Evolutionary conservation across 2,797 vertebrate species (phyloP).

Genomic region (Mormyrops boulengeri): DNA sequence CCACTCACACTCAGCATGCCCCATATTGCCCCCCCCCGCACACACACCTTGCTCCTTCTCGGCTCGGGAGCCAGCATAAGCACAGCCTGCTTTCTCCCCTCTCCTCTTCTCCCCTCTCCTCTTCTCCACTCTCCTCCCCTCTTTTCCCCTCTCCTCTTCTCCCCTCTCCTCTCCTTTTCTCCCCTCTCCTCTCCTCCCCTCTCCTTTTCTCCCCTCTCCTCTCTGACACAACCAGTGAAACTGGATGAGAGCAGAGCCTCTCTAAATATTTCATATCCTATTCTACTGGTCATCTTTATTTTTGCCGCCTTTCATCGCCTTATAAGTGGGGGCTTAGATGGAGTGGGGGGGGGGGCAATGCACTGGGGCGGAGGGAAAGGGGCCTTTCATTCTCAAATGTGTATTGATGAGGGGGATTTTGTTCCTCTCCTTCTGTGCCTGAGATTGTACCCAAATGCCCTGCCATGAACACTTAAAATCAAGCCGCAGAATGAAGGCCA

Average conservation of each 20-base stretch:
- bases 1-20: conserved; percentile 5
- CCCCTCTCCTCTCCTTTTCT: too few species aligned
- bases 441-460: conserved; percentile 2
- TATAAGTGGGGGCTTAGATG: conserved; percentile 30
- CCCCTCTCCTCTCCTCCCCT: not conserved
- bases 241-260: conserved; percentile 36
- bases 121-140: too few species aligned
- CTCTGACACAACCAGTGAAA: conserved; percentile 25
- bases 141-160: too few species aligned
- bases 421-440: conserved; percentile 23
- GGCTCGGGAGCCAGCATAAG: conserved; percentile 32
- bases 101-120: conserved; percentile 15
- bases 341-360: conserved; percentile 12
- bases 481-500: not conserved
- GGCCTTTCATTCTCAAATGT: conserved; percentile 32
- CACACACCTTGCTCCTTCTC: conserved; percentile 15
- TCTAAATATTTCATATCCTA: conserved; percentile 61
- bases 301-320: conserved; percentile 38
- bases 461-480: conserved; percentile 4
- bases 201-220: not conserved
- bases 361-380: not conserved
- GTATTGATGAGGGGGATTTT: conserved; percentile 35
- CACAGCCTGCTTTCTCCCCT: conserved; percentile 31
- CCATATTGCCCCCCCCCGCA: conserved; percentile 17
- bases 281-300: conserved; percentile 40